Evolutionary conservation across 2,888 invertebrate genomes (phyloP).

Genomic region (Eristalis tenax): DNA sequence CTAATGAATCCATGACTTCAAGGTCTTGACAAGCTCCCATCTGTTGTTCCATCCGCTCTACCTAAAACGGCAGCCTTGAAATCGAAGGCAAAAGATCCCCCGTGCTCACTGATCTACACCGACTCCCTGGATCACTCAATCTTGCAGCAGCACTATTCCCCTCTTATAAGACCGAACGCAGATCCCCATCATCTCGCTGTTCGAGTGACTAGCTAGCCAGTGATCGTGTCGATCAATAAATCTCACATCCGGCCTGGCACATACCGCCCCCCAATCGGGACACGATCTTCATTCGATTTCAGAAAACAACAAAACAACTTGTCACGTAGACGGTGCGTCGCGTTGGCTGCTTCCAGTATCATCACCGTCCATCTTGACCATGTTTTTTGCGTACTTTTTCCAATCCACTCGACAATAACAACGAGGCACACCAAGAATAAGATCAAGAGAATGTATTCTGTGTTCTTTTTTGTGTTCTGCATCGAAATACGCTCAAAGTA

Average conservation of each 20-base stretch:
- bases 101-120: too few species aligned
- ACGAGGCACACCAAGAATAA: neutral
- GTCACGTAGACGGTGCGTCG: neutral
- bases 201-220: neutral
- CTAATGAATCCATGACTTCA: too few species aligned
- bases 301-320: neutral
- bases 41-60: too few species aligned
- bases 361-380: neutral
- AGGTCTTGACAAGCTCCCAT: too few species aligned
- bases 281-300: neutral
- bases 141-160: too few species aligned
- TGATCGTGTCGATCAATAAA: neutral
- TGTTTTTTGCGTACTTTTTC: neutral
- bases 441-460: slow-evolving; percentile 8
- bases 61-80: too few species aligned
- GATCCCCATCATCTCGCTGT: neutral
- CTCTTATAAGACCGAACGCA: too few species aligned
- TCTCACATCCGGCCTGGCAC: neutral
- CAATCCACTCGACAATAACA: neutral
- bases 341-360: too few species aligned
- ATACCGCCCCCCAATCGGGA: too few species aligned
- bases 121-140: too few species aligned
- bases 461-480: neutral
- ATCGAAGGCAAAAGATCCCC: too few species aligned
- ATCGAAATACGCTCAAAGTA: slow-evolving; percentile 9